A percentile compares a stretch with the other conserved stretches of the same genome.
These are phyloP conservation scores for Acrocera orbiculus DNA, from an alignment of 2,888 invertebrate species.

Conservation along the genomic window DNA sequence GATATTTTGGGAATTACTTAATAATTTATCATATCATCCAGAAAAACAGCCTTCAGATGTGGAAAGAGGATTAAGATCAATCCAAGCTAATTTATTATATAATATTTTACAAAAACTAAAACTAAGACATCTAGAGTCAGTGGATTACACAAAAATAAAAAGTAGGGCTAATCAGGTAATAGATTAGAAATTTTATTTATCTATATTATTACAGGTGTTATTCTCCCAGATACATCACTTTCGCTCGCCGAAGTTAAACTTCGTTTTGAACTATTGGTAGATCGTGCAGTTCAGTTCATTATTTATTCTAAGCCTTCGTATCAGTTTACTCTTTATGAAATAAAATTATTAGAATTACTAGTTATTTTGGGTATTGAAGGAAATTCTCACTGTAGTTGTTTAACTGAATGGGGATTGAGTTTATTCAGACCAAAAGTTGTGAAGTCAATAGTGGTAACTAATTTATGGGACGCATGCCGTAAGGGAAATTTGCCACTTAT, in stretches of 20 bases:
- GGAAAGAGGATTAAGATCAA: conserved; percentile 22
- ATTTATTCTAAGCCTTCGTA: conserved; percentile 20
- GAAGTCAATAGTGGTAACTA: conserved; percentile 24
- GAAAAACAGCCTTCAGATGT: conserved; percentile 21
- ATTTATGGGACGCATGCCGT: conserved; percentile 20
- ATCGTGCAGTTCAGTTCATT: conserved; percentile 28
- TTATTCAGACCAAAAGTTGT: conserved; percentile 23
- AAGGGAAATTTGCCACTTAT: conserved; percentile 21
- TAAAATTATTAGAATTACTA: conserved; percentile 24
- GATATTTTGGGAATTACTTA: conserved; percentile 29
- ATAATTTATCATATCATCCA: conserved; percentile 25
- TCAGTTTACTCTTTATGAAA: conserved; percentile 21
- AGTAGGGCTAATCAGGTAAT: neutral
- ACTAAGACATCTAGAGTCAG: conserved; percentile 15
- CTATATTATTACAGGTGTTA: neutral
- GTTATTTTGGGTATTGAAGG: conserved; percentile 24
- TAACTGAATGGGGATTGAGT: conserved; percentile 30
- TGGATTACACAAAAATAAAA: neutral
- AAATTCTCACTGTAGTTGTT: conserved; percentile 25
- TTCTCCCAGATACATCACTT: conserved; percentile 18
- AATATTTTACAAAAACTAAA: conserved; percentile 20
- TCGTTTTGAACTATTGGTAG: conserved; percentile 26
- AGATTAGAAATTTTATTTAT: neutral
- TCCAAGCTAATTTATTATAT: conserved; percentile 23
- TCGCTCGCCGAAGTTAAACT: conserved; percentile 23